phyloP scores from a whole-genome alignment of 2,888 invertebrate genomes.

The Lysandra bellargus region DNA sequence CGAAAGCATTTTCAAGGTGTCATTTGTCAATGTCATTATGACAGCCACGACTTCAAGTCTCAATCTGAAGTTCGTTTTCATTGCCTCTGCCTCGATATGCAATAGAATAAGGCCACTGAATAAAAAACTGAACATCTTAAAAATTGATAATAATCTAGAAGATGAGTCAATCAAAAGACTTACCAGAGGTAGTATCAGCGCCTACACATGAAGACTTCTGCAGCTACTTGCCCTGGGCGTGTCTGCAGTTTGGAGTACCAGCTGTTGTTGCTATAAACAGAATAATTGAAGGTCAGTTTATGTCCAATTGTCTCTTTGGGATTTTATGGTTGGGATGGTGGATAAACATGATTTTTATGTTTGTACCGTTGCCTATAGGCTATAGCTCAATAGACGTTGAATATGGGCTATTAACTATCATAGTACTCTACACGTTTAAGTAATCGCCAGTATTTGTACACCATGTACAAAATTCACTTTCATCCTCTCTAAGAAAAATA shows the following conservation, averaged over 20 bases:
- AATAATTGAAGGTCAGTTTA: conserved; percentile 36
- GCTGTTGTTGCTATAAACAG: conserved; percentile 45
- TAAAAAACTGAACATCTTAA: too few relatives aligned
- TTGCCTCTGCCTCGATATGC: too few relatives aligned
- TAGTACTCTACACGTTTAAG: too few relatives aligned
- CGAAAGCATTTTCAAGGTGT: neutral
- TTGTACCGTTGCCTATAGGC: too few relatives aligned
- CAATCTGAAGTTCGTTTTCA: too few relatives aligned
- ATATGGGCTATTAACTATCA: too few relatives aligned
- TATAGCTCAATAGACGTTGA: too few relatives aligned
- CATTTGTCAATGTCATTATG: neutral
- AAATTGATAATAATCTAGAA: neutral
- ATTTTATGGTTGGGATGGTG: neutral
- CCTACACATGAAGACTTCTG: conserved; percentile 47
- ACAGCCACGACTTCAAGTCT: neutral
- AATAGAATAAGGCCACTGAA: too few relatives aligned
- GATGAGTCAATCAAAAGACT: neutral
- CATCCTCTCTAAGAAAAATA: too few relatives aligned
- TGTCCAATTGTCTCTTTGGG: neutral
- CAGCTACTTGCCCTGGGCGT: conserved; percentile 55
- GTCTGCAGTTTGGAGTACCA: conserved; percentile 46
- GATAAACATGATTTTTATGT: too few relatives aligned
- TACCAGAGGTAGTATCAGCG: neutral
- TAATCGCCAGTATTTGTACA: too few relatives aligned
- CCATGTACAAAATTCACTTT: too few relatives aligned